Evolutionary conservation across 2,888 invertebrate species (phyloP), one percentile per base, ranked within the genome.

Genomic region (Nephrotoma appendiculata): DNA sequence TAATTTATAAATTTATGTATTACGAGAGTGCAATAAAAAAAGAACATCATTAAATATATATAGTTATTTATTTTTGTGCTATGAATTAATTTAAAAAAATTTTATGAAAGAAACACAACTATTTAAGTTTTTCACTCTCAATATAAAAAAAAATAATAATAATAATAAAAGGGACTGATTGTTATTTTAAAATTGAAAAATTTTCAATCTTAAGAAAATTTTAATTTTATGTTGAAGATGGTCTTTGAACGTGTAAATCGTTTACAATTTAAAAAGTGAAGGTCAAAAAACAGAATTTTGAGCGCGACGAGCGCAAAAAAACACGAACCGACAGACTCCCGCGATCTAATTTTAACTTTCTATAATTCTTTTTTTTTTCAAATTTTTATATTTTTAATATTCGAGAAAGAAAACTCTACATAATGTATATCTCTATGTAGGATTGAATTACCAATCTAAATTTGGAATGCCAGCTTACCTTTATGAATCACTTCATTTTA

Each of bases 391-490:
- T 84, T 42, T 84, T 43, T 84, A 84, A 84, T 84, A 84, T 84
- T 42, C 84, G 43, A 42, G 43, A 42, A 84, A 42, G 41, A 84
- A 31, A 42, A 42, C 43, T 41, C 41, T 83, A 41, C 41, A 41
- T 84, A 42, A 6, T 48, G n/a, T 11, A 83, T 41, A 84, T 42
- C n/a, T 84, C 83, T 84, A 43, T 42, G 42, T 84, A 84, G 43
- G 84, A 87, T 87, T 87, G 87, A 86, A 87, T 87, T 87, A 86
- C 87, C 87, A 48, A 86, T 52, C 87, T 87, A 87, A 87, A 87
- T 87, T 87, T 87, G 87, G 87, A 83, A 86, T 87, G 86, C 86
- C 57, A 57, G 42, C 86, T 86, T 86, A 86, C 86, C 86, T 86
- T 86, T 86, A 57, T 86, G 86, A 86, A 57, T 86, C 86, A 86